phyloP scores from a whole-genome alignment of 2,113 vertebrate genomes.

The Odocoileus virginianus region DNA sequence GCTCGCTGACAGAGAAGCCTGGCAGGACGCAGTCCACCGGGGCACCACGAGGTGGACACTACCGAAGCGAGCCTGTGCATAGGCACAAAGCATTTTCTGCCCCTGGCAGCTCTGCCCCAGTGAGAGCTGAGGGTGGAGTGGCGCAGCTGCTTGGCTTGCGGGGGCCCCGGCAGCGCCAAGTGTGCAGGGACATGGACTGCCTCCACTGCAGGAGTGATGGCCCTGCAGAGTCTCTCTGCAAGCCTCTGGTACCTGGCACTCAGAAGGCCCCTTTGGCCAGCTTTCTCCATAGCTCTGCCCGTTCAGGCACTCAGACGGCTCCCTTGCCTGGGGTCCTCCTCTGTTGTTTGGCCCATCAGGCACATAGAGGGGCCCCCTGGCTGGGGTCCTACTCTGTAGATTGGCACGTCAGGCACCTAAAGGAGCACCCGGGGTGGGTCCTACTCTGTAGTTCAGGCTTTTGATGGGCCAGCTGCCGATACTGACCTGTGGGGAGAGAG shows the following conservation, averaged over 20 bases:
- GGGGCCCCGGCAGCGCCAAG: not conserved
- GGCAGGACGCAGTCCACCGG: rapidly evolving
- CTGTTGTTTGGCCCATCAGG: not conserved
- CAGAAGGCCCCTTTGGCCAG: not conserved
- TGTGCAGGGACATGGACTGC: not conserved
- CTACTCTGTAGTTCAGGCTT: not conserved
- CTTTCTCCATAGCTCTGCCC: not conserved
- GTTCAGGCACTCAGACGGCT: not conserved
- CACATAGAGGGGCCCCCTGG: not conserved
- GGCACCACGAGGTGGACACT: rapidly evolving
- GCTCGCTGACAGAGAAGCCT: not conserved
- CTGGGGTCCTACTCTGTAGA: not conserved
- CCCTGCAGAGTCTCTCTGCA: not conserved
- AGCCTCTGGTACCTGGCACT: not conserved
- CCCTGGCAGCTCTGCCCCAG: not conserved
- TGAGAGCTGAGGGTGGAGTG: not conserved
- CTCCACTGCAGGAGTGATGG: not conserved
- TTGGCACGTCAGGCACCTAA: no score
- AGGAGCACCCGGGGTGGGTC: no score
- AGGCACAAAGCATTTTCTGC: not conserved
- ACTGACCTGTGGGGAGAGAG: not conserved
- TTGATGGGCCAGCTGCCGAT: not conserved
- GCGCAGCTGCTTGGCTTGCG: rapidly evolving
- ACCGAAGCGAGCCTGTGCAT: rapidly evolving
- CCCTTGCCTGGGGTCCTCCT: not conserved